Conservation (phyloP, 92 coral and sea anemone species). For the Palythoa caribaeorum region DNA sequence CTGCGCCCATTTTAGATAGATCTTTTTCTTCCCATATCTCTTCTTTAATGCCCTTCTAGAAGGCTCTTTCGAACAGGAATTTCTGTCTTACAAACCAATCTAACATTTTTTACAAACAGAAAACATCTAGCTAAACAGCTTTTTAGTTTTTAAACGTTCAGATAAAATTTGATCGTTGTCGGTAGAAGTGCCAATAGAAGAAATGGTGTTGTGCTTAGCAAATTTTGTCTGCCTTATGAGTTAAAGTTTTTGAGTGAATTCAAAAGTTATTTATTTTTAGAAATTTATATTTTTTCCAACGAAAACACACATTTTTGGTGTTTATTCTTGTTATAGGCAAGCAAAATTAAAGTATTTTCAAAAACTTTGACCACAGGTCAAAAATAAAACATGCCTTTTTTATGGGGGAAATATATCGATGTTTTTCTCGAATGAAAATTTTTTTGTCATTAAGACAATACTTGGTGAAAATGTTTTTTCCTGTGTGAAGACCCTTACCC, state of each 20-base stretch:
- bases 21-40: background rate
- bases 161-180: background rate
- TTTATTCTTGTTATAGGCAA: background rate
- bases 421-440: too few relatives aligned
- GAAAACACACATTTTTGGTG: background rate
- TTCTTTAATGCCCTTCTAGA: background rate
- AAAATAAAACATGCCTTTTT: background rate
- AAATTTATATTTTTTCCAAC: background rate
- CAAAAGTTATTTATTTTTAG: background rate
- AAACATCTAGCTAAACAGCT: background rate
- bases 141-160: too few relatives aligned
- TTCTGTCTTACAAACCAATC: background rate
- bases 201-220: background rate
- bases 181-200: background rate
- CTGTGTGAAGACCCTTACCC: too few relatives aligned
- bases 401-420: background rate
- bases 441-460: too few relatives aligned
- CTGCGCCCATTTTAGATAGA: constrained; percentile 83
- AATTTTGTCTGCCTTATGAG: background rate
- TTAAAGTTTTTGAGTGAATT: background rate
- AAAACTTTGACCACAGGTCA: background rate
- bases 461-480: too few relatives aligned
- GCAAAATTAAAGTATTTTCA: background rate
- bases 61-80: background rate
- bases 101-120: background rate